Conservation (phyloP, 1,140 invertebrate genomes). For the Yoshiicerus persimilis region DNA sequence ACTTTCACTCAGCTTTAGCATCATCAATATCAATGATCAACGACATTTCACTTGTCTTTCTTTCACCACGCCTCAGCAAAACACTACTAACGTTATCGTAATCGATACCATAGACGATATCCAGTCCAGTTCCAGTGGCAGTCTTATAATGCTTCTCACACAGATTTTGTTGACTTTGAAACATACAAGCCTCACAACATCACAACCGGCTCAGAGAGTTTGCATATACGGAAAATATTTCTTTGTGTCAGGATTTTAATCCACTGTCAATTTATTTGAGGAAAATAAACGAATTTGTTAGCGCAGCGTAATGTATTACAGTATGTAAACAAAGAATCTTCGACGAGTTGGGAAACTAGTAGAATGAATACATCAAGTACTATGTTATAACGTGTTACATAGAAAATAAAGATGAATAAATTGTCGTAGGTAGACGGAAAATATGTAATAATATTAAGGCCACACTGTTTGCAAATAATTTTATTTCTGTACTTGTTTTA, state of each 20-base stretch:
- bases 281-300: too few species aligned
- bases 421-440: background rate
- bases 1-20: background rate
- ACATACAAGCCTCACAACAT: background rate
- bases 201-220: background rate
- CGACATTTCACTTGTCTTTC: slow-evolving; percentile 5
- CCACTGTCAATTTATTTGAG: too few species aligned
- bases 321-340: too few species aligned
- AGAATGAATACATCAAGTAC: too few species aligned
- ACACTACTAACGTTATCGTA: background rate
- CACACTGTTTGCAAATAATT: background rate
- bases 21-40: slow-evolving; percentile 10
- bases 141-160: too few species aligned
- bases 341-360: too few species aligned
- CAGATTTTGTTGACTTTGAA: too few species aligned
- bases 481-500: background rate
- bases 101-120: background rate
- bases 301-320: too few species aligned
- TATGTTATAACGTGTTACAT: background rate
- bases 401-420: background rate
- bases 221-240: too few species aligned
- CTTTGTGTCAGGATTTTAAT: too few species aligned
- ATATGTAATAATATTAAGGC: background rate
- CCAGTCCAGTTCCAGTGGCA: background rate
- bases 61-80: background rate